A percentile compares a stretch with the other conserved stretches of the same genome.
Evolutionary conservation across 2,888 invertebrate genomes (phyloP).

Genomic region (Ischnus inquisitorius): DNA sequence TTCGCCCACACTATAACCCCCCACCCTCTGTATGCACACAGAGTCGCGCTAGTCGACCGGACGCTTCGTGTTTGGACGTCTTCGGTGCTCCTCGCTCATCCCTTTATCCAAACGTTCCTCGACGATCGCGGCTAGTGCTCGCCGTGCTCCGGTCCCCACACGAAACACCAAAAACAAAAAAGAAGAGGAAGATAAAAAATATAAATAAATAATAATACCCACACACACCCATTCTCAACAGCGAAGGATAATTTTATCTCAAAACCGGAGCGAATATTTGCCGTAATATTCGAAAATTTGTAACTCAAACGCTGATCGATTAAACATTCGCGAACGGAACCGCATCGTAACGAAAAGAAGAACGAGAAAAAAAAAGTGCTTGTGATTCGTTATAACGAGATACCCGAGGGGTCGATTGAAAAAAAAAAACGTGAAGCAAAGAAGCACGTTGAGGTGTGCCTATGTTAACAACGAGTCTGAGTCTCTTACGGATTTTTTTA

Average conservation of each 20-base stretch:
- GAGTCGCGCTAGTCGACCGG: slow-evolving; percentile 68
- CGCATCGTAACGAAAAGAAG: too few species aligned
- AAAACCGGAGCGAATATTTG: neutral
- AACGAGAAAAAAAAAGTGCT: neutral
- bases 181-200: neutral
- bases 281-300: neutral
- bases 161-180: neutral
- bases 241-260: neutral
- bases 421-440: slow-evolving; percentile 11
- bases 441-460: slow-evolving; percentile 14
- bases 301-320: neutral
- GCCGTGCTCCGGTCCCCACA: slow-evolving; percentile 25
- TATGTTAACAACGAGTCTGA: slow-evolving; percentile 3
- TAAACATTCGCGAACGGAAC: neutral
- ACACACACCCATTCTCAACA: neutral
- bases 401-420: neutral
- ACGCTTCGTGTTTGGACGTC: slow-evolving; percentile 69
- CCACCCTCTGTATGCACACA: slow-evolving; percentile 66
- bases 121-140: slow-evolving; percentile 48
- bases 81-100: slow-evolving; percentile 61
- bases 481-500: neutral
- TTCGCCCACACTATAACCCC: slow-evolving; percentile 66
- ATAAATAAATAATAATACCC: neutral
- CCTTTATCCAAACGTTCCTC: slow-evolving; percentile 54
- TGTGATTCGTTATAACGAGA: neutral